Evolutionary conservation across 2,888 invertebrate species (phyloP).

Genomic region (Cylloceria caligata): DNA sequence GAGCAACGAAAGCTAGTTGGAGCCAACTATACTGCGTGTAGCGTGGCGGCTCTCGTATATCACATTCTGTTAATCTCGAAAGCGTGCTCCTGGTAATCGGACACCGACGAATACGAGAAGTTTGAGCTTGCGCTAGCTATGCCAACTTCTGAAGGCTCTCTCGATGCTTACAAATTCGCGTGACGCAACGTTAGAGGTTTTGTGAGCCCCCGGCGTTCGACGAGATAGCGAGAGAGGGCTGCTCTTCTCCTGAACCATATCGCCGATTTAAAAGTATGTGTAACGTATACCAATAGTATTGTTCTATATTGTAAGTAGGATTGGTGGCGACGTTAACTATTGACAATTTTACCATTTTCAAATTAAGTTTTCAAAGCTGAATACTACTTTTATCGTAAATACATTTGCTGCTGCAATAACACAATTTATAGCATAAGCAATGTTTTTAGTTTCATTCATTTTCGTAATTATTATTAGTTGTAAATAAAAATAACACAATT

Average conservation of each 20-base stretch:
- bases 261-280: conserved; percentile 11
- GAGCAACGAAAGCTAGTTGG: conserved; percentile 45
- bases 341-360: too few relatives aligned
- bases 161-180: conserved; percentile 54
- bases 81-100: conserved; percentile 65
- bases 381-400: too few relatives aligned
- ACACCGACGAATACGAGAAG: conserved; percentile 67
- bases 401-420: too few relatives aligned
- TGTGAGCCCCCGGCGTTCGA: conserved; percentile 29
- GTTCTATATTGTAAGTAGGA: background rate
- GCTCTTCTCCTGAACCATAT: conserved; percentile 4
- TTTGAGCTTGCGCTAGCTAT: conserved; percentile 52
- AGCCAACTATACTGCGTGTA: conserved; percentile 43
- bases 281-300: background rate
- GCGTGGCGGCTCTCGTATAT: conserved; percentile 52
- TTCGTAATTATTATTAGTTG: background rate
- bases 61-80: conserved; percentile 64
- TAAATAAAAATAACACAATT: background rate
- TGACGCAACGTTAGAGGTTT: conserved; percentile 46
- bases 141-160: conserved; percentile 19
- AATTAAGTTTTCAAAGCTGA: too few relatives aligned
- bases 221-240: conserved; percentile 25
- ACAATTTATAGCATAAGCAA: background rate
- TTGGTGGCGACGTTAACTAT: too few relatives aligned
- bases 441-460: background rate